These are phyloP conservation scores for Ceratosolen fusciceps DNA, from an alignment of 1,140 invertebrate species.

Conservation along the genomic window DNA sequence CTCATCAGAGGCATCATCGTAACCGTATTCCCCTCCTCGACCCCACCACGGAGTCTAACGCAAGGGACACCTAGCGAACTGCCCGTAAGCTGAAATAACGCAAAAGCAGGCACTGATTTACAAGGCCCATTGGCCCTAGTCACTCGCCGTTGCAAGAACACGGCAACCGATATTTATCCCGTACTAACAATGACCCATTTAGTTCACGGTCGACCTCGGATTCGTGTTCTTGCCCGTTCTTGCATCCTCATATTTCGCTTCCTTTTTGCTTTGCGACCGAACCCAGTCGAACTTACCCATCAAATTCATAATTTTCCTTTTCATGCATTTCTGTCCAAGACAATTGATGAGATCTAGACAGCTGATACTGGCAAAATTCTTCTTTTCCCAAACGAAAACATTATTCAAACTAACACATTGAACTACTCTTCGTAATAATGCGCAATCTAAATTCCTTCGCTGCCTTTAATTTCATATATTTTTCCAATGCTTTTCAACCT, in stretches of 20 bases:
- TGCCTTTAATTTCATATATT: too few relatives aligned
- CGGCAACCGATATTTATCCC: slow-evolving; percentile 47
- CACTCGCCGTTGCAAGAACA: background rate
- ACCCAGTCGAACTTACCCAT: background rate
- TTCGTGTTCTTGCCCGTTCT: background rate
- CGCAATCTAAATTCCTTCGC: too few relatives aligned
- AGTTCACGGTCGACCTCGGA: slow-evolving; percentile 37
- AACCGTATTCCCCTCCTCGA: slow-evolving; percentile 1
- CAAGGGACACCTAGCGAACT: slow-evolving; percentile 10
- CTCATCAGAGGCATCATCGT: slow-evolving; percentile 22
- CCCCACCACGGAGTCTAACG: background rate
- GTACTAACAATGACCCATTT: slow-evolving; percentile 46
- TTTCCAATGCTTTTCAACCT: too few relatives aligned
- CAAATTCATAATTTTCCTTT: slow-evolving; percentile 34
- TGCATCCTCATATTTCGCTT: background rate
- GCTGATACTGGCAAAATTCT: background rate
- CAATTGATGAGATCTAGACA: background rate
- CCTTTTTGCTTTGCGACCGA: background rate
- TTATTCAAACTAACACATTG: background rate
- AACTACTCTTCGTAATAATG: background rate
- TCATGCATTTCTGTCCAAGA: background rate
- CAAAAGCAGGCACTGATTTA: slow-evolving; percentile 46
- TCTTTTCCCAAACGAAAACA: background rate
- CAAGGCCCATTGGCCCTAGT: slow-evolving; percentile 4
- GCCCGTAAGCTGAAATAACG: background rate